A percentile compares a stretch with the other conserved stretches of the same genome.
phyloP scores from a whole-genome alignment of 2,888 invertebrate species.

The Philonicus albiceps region DNA sequence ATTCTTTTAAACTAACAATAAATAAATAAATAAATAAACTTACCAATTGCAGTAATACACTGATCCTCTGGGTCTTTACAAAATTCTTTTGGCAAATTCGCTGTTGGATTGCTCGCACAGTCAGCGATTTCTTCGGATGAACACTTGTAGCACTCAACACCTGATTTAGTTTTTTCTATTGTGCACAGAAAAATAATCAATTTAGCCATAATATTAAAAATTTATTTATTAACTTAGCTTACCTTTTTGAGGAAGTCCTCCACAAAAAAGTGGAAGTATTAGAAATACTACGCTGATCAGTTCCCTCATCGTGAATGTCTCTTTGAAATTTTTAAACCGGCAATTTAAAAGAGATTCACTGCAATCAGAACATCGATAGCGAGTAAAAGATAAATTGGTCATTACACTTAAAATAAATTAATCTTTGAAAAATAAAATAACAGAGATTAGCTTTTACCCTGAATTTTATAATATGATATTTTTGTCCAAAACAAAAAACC shows the following conservation, averaged over 20 bases:
- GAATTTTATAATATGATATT: background rate
- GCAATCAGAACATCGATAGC: background rate
- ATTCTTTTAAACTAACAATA: background rate
- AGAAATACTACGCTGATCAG: background rate
- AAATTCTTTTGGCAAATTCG: background rate
- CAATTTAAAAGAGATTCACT: background rate
- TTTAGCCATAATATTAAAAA: background rate
- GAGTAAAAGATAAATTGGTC: background rate
- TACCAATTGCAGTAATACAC: background rate
- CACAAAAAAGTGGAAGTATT: background rate
- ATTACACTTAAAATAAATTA: background rate
- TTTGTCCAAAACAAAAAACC: too few relatives aligned
- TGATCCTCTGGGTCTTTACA: background rate
- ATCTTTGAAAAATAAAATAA: background rate
- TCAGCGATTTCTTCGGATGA: background rate
- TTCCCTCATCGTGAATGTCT: background rate
- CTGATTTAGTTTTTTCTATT: background rate
- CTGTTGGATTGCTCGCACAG: background rate
- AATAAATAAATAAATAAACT: background rate
- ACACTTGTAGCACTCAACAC: background rate
- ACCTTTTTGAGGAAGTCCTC: background rate
- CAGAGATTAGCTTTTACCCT: background rate
- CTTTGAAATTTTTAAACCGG: background rate
- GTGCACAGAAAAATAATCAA: background rate
- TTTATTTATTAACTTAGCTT: background rate